phyloP scores from a whole-genome alignment of 2,797 vertebrate genomes.

The Aeoliscus strigatus region DNA sequence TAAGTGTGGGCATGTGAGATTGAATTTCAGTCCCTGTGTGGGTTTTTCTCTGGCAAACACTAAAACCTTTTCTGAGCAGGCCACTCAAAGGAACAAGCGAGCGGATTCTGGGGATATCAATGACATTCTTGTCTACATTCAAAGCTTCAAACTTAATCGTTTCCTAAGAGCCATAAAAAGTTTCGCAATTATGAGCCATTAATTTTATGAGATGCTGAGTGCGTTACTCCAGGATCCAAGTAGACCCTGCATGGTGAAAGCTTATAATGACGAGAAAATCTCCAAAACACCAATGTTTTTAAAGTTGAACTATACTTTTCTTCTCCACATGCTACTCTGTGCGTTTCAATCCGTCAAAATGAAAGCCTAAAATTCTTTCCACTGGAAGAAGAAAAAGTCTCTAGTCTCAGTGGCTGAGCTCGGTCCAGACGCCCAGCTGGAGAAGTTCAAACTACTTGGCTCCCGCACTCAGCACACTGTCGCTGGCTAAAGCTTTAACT shows the following conservation, averaged over 20 bases:
- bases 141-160: constrained; percentile 44
- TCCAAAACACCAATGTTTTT: constrained; percentile 50
- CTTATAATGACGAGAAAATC: constrained; percentile 51
- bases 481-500: constrained; percentile 39
- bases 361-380: constrained; percentile 72
- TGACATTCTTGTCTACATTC: constrained; percentile 42
- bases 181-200: constrained; percentile 53
- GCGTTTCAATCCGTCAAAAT: constrained; percentile 63
- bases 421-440: constrained; percentile 48
- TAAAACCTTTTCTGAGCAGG: constrained; percentile 27
- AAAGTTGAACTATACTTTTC: constrained; percentile 48
- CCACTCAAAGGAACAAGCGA: constrained; percentile 26
- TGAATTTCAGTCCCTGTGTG: constrained; percentile 24
- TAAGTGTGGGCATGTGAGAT: constrained; percentile 31
- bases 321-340: constrained; percentile 43
- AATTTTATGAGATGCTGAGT: constrained; percentile 54
- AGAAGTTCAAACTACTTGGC: constrained; percentile 62
- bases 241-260: constrained; percentile 15
- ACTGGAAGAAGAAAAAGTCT: constrained; percentile 58
- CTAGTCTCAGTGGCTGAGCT: constrained; percentile 59
- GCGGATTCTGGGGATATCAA: constrained; percentile 34
- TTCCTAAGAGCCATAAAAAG: constrained; percentile 52
- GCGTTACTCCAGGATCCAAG: constrained; percentile 25
- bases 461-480: constrained; percentile 40
- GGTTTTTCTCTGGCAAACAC: constrained; percentile 27